A percentile compares a stretch with the other conserved stretches of the same genome.
Conservation (phyloP, 2,797 vertebrate genomes). For the Hippopotamyrus pictus region DNA sequence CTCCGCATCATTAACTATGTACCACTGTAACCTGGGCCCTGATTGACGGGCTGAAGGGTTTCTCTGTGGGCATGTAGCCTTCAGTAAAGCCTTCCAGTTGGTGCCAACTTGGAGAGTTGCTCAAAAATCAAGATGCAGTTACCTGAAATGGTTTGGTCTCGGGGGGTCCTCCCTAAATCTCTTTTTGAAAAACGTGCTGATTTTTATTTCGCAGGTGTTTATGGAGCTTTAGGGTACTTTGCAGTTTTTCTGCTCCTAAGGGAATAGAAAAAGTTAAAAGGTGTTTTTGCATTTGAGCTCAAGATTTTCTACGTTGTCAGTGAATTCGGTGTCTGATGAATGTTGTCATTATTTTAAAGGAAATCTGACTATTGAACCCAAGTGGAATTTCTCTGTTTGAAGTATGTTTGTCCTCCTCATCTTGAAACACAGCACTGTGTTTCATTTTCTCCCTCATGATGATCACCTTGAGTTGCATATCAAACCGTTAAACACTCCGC, state of each 20-base stretch:
- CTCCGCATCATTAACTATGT: neutral
- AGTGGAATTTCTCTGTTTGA: conserved; percentile 3
- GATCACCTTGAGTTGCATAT: neutral
- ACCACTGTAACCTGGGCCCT: neutral
- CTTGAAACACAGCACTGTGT: neutral
- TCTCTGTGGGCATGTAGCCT: neutral
- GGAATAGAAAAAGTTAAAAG: neutral
- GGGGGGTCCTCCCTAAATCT: neutral
- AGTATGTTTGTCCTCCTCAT: neutral
- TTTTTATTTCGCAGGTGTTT: neutral
- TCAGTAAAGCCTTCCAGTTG: neutral
- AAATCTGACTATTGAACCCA: neutral
- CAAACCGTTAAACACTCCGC: neutral
- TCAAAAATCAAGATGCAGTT: neutral
- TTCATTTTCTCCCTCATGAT: neutral
- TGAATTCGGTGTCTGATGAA: neutral
- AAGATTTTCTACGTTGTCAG: neutral
- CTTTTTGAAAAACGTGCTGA: neutral
- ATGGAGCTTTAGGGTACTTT: neutral
- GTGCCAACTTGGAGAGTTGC: neutral
- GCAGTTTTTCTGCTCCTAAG: neutral
- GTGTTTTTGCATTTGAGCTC: neutral
- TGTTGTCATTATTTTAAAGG: neutral
- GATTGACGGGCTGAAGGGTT: neutral
- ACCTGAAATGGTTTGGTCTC: neutral